These are phyloP conservation scores for Trematomus bernacchii DNA, from an alignment of 2,797 vertebrate species.

Conservation along the genomic window DNA sequence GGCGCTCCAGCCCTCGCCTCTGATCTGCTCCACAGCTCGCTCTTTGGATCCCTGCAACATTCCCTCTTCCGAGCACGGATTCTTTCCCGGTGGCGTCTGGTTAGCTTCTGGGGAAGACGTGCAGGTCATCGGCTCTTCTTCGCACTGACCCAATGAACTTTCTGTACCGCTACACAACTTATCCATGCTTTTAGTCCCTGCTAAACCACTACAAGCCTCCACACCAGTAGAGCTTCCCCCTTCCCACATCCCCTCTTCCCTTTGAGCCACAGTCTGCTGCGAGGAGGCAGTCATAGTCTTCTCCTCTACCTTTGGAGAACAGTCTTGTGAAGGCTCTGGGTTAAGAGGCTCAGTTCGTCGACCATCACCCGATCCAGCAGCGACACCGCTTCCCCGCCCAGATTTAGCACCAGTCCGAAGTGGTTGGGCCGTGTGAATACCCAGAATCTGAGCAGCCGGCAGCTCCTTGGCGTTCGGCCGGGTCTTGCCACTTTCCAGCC, in stretches of 20 bases:
- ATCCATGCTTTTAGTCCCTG: constrained; percentile 59
- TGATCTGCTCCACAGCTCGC: constrained; percentile 86
- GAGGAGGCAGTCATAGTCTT: constrained; percentile 46
- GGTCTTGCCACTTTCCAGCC: constrained; percentile 95
- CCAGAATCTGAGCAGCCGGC: constrained; percentile 94
- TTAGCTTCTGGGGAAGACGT: constrained; percentile 70
- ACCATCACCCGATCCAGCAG: constrained; percentile 52
- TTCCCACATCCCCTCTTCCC: constrained; percentile 62
- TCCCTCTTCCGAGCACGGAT: constrained; percentile 63
- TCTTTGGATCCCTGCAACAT: constrained; percentile 81
- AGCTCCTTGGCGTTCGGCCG: constrained; percentile 92
- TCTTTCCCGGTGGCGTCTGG: constrained; percentile 57
- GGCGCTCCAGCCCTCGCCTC: constrained; percentile 94
- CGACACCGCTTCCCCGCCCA: constrained; percentile 58
- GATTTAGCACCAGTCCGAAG: constrained; percentile 67
- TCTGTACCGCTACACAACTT: constrained; percentile 68
- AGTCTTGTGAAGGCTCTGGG: constrained; percentile 55
- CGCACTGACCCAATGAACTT: constrained; percentile 78
- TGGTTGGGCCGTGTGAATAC: constrained; percentile 85
- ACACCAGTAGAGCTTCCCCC: constrained; percentile 39
- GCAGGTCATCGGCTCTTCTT: constrained; percentile 71
- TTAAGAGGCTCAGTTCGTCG: constrained; percentile 68
- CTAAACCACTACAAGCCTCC: constrained; percentile 67
- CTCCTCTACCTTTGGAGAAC: constrained; percentile 68
- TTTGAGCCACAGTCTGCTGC: constrained; percentile 37